A percentile compares a stretch with the other conserved stretches of the same genome.
Conservation (phyloP, 2,888 invertebrate species). For the Drosophila affinis region DNA sequence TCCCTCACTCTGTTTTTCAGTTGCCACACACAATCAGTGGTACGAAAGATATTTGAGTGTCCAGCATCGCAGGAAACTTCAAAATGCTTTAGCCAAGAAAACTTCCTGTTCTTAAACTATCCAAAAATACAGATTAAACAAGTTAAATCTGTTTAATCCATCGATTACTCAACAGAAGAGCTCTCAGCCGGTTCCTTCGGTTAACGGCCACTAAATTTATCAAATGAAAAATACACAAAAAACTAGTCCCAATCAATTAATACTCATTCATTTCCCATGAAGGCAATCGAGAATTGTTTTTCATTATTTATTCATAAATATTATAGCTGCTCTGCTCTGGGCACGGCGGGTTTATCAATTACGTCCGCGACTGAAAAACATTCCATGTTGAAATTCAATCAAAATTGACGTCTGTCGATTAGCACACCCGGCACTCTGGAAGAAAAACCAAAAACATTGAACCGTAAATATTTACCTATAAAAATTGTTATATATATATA, state of each 20-base stretch:
- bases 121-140: not conserved
- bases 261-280: not conserved
- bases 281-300: not conserved
- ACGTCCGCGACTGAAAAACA: constrained; percentile 8
- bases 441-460: constrained; percentile 3
- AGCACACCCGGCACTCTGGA: constrained; percentile 45
- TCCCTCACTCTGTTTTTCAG: not conserved
- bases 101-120: not conserved
- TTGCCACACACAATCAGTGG: constrained; percentile 15
- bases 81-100: not conserved
- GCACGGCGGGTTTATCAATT: constrained; percentile 33
- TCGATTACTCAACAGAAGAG: not conserved
- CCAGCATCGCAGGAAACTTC: not conserved
- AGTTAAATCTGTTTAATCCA: not conserved
- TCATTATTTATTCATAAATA: constrained; percentile 11
- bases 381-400: constrained; percentile 60
- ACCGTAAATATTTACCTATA: constrained; percentile 63
- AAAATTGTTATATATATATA: constrained; percentile 62
- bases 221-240: not conserved
- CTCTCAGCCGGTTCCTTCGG: not conserved
- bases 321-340: not conserved
- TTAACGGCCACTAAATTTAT: not conserved
- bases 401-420: constrained; percentile 70
- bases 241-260: not conserved
- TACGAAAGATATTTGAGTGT: not conserved